Percentiles rank a stretch among this genome's conserved stretches.
phyloP scores from a whole-genome alignment of 2,113 vertebrate species.

The Myiagra hebetior region DNA sequence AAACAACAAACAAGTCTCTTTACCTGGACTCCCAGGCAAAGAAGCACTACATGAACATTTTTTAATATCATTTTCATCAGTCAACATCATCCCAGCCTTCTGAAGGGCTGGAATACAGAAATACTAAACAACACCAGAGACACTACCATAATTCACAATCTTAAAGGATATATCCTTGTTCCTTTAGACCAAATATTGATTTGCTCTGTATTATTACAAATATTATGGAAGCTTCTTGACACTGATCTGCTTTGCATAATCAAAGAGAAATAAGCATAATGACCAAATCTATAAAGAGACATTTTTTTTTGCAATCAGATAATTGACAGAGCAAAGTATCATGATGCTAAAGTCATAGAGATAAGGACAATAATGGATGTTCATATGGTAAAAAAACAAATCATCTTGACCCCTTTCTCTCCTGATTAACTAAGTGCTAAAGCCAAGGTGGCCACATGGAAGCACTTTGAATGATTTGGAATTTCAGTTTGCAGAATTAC shows the following conservation, averaged over 20 bases:
- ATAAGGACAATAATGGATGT: background rate
- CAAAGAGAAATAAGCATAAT: background rate
- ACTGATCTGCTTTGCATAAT: background rate
- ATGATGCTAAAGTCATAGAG: background rate
- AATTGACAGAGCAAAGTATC: background rate
- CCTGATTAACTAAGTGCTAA: background rate
- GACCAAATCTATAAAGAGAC: background rate
- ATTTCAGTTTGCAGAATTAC: background rate
- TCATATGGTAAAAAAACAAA: background rate
- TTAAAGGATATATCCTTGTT: background rate
- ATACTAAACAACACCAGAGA: background rate
- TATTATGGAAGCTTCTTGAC: background rate
- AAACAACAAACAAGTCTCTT: background rate
- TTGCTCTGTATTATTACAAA: background rate
- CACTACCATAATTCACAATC: background rate
- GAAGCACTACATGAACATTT: background rate
- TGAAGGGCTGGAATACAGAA: background rate
- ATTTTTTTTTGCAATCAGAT: background rate
- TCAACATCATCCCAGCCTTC: background rate
- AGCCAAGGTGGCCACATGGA: background rate
- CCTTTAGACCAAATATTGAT: background rate
- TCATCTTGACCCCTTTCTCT: background rate
- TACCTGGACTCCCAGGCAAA: background rate
- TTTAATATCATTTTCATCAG: background rate
- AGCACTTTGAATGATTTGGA: background rate